Percentiles rank a stretch among this genome's conserved stretches.
phyloP scores from a whole-genome alignment of 2,797 vertebrate species.

The Gastrophryne carolinensis region DNA sequence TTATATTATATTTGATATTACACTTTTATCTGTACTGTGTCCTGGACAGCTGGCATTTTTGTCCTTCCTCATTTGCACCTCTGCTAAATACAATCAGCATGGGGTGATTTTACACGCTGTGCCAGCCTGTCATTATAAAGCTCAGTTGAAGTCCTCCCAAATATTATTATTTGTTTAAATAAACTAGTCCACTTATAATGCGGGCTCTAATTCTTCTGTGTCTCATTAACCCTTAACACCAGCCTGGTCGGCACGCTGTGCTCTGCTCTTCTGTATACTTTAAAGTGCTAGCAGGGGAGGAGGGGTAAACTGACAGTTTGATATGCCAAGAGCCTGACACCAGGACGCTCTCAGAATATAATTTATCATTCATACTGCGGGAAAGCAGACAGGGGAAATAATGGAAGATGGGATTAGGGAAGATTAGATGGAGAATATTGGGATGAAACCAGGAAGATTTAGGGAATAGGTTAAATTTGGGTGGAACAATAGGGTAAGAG shows the following conservation, averaged over 20 bases:
- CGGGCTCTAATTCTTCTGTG: not conserved
- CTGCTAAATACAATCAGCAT: not conserved
- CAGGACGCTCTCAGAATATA: conserved; percentile 40
- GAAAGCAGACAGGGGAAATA: conserved; percentile 37
- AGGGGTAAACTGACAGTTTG: conserved; percentile 49
- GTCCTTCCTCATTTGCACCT: not conserved
- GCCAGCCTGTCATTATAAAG: not conserved
- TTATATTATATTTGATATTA: not conserved
- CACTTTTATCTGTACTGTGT: not conserved
- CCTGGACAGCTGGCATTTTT: not conserved
- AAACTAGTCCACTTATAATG: not conserved
- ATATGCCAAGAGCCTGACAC: conserved; percentile 51
- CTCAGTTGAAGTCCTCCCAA: not conserved
- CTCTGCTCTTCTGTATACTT: conserved; percentile 1
- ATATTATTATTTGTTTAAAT: not conserved
- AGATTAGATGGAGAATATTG: conserved; percentile 43
- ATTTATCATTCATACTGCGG: conserved; percentile 51
- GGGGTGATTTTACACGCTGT: not conserved
- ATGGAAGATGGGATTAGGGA: conserved; percentile 35
- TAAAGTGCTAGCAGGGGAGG: conserved; percentile 28
- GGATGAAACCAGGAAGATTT: conserved; percentile 23
- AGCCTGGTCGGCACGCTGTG: not conserved
- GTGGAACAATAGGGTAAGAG: conserved; percentile 11
- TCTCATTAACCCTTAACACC: conserved; percentile 21
- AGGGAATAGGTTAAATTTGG: conserved; percentile 20